Base-by-base conservation (phyloP, 2,888 invertebrate genomes). In the Penaeus monodon region DNA sequence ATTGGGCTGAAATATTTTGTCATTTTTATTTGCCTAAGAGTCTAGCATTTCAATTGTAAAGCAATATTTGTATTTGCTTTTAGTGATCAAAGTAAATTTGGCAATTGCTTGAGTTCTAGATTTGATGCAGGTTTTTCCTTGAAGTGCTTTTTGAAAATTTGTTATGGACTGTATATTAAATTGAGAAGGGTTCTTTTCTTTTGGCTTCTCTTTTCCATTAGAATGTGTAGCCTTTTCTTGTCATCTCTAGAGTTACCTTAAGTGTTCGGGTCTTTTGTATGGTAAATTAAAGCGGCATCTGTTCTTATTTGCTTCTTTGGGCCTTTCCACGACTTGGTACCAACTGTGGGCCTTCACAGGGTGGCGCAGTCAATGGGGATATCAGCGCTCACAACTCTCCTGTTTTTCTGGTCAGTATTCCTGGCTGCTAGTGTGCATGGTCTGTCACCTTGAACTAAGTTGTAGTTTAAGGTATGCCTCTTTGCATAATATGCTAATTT, bases 371-470 rank as follows among this genome's bases (percentile, higher is more conserved):
- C 74, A 82, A 78, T 79, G 86, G 86, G 73, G 83, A 82, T 70
- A 64, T 78, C 65, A 63, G 66, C 68, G 65, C 83, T 78, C 73
- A 77, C 86, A 87, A 79, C 79, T 73, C 83, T 83, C 73, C 86
- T 74, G 83, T 83, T 68, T 78, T 79, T 44, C 82, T 87, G 86
- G 86, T 87, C 73, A 87, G 86, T 87, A 87, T 77, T 77, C 44
- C 65, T 81, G 49, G 63, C 44, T 65, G 38, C 38, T 65, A 22
- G 33, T 68, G 57, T 66, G 29, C 57, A 49, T 68, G 73, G 49
- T 74, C n/a, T 64, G 63, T 77, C n/a, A 44, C 65, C 44, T 10
- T 65, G 24, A 7, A 49, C 83, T 76, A 29, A 29, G 10, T n/a
- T 64, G 29, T 29, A 79, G n/a, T 57, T 57, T 57, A 57, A 57